Evolutionary conservation across 2,888 invertebrate genomes (phyloP).

Genomic region (Drosophila cognata): DNA sequence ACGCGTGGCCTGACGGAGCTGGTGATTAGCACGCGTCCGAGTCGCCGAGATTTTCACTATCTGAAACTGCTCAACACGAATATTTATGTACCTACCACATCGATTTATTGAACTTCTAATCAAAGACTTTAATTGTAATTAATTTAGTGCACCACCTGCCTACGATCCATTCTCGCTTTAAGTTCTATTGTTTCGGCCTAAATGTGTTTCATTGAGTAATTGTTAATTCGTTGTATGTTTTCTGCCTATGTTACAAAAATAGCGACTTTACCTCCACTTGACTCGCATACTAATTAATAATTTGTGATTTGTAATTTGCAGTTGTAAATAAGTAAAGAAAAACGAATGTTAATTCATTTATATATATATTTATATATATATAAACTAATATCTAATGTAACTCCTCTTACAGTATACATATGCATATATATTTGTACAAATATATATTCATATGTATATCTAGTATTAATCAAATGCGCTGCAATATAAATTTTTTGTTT

Average conservation of each 20-base stretch:
- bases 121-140: conserved; percentile 75
- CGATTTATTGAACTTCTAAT: conserved; percentile 60
- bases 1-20: conserved; percentile 84
- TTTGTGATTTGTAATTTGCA: conserved; percentile 56
- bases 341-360: conserved; percentile 34
- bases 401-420: conserved; percentile 52
- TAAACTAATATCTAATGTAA: conserved; percentile 64
- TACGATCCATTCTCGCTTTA: conserved; percentile 52
- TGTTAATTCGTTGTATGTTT: conserved; percentile 78
- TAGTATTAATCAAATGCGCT: conserved; percentile 62
- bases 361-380: no score
- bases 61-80: conserved; percentile 66
- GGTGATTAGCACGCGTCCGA: conserved; percentile 83
- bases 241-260: conserved; percentile 54
- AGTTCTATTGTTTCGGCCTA: conserved; percentile 49
- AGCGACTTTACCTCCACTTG: conserved; percentile 51
- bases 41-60: conserved; percentile 83
- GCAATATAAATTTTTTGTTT: conserved; percentile 62
- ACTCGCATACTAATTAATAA: conserved; percentile 60
- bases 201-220: conserved; percentile 50
- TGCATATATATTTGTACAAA: conserved; percentile 27
- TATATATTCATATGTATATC: conserved; percentile 40
- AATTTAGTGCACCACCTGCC: conserved; percentile 50
- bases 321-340: conserved; percentile 62
- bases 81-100: conserved; percentile 36